Percentiles rank a stretch among this genome's conserved stretches.
Evolutionary conservation across 2,113 vertebrate genomes (phyloP).

Genomic region (Rhea pennata): DNA sequence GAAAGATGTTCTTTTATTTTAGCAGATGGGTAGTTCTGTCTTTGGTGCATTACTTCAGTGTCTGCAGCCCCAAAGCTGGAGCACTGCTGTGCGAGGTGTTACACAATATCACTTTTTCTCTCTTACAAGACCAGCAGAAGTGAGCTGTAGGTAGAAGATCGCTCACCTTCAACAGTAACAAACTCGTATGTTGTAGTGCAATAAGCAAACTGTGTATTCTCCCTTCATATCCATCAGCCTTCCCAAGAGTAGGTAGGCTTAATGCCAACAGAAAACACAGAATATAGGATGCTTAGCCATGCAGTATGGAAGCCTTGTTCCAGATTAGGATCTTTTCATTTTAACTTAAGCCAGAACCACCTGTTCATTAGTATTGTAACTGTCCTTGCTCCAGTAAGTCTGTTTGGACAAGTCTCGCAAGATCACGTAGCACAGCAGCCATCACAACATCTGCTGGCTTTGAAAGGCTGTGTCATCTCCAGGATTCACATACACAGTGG

Average conservation of each 20-base stretch:
- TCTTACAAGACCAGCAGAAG: neutral
- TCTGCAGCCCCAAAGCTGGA: neutral
- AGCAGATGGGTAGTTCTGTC: too few species aligned
- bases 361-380: rapidly evolving
- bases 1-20: neutral
- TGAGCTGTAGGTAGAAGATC: neutral
- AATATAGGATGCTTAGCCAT: neutral
- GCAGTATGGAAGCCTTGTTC: neutral
- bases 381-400: neutral
- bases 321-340: neutral
- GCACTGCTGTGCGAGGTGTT: neutral
- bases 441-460: neutral
- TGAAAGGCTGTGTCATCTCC: neutral
- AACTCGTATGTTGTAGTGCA: neutral
- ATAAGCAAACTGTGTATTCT: neutral
- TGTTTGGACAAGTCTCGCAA: neutral
- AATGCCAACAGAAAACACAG: neutral
- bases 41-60: rapidly evolving
- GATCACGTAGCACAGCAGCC: neutral
- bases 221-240: neutral
- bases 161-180: neutral
- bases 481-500: neutral
- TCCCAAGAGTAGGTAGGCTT: neutral
- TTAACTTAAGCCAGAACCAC: neutral
- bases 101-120: neutral